phyloP scores from a whole-genome alignment of 2,888 invertebrate species.

The Microctonus brassicae region DNA sequence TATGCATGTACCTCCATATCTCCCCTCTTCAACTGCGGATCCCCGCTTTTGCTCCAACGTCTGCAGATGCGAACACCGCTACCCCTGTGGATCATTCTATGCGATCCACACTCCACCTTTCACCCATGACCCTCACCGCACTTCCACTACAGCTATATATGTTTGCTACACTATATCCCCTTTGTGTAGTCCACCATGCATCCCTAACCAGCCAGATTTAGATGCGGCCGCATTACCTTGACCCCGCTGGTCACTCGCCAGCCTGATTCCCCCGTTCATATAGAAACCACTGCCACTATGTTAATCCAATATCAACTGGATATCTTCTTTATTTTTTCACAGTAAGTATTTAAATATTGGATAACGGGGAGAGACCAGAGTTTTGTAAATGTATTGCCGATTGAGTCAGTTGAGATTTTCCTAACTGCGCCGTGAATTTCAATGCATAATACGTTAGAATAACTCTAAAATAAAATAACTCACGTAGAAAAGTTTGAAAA shows the following conservation, averaged over 20 bases:
- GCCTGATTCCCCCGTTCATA: slow-evolving; percentile 22
- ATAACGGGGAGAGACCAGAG: no score
- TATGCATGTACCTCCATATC: slow-evolving; percentile 52
- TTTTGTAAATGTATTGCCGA: no score
- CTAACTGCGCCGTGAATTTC: no score
- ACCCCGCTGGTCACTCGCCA: slow-evolving; percentile 26
- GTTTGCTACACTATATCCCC: slow-evolving; percentile 18
- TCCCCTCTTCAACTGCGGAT: neutral
- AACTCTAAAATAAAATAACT: no score
- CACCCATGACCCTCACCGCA: slow-evolving; percentile 1
- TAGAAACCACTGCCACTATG: slow-evolving; percentile 21
- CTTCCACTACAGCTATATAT: neutral
- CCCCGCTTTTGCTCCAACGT: neutral
- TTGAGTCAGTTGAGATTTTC: no score
- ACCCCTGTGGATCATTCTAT: slow-evolving; percentile 16
- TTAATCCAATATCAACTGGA: slow-evolving; percentile 32
- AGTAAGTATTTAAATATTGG: no score
- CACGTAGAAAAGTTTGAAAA: no score
- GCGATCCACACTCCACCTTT: slow-evolving; percentile 13
- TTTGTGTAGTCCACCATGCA: slow-evolving; percentile 35
- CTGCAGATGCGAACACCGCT: slow-evolving; percentile 13
- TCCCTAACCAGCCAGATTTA: slow-evolving; percentile 44
- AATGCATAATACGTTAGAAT: no score
- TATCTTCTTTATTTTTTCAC: slow-evolving; percentile 13
- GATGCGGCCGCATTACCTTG: slow-evolving; percentile 51